Base-by-base conservation (phyloP, 2,797 vertebrate genomes). In the Syngnathus rostellatus region DNA sequence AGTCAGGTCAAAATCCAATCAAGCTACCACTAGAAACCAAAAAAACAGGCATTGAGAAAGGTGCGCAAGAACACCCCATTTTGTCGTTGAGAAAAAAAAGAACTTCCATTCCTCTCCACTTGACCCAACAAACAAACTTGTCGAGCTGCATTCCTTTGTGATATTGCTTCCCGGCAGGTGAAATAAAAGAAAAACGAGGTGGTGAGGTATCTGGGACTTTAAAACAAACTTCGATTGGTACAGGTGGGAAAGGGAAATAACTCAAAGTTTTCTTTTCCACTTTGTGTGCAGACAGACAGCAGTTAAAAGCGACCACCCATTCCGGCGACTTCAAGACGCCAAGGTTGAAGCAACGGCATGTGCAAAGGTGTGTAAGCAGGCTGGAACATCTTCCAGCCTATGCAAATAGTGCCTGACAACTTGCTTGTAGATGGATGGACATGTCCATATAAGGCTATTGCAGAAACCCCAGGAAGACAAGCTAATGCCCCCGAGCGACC, bases 401-500 rank as follows among this genome's bases (percentile, higher is more conserved):
- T 2, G 68, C 50, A 75, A 82, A 77, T 72, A 64, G 69, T 69
- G 76, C 65, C 68, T 25, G n/a, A 62, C n/a, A 45, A 11, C 23
- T 46, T 73, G 11, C 21, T 67, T 61, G 67, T 46, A 25, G 62
- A 57, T 69, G 66, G 76, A 68, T 69, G 66, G 76, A 68, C 46
- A 68, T 69, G 71, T 83, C 84, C 77, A 64, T 74, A 62, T 81
- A 86, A 85, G 86, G 87, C 82, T 77, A 69, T 74, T 70, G 77
- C 68, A 84, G 69, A 80, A 70, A 75, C 77, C 80, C 60, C 62
- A 77, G 85, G 84, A 87, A 87, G 82, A 85, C 80, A 61, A 68
- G 71, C 72, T 75, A 61, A 66, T 45, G 73, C 66, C 73, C 74
- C 2, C 38, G 14, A 31, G 39, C 65, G 2, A 46, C 1, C 68